Evolutionary conservation across 1,140 invertebrate species (phyloP).

Genomic region (Nephila pilipes): DNA sequence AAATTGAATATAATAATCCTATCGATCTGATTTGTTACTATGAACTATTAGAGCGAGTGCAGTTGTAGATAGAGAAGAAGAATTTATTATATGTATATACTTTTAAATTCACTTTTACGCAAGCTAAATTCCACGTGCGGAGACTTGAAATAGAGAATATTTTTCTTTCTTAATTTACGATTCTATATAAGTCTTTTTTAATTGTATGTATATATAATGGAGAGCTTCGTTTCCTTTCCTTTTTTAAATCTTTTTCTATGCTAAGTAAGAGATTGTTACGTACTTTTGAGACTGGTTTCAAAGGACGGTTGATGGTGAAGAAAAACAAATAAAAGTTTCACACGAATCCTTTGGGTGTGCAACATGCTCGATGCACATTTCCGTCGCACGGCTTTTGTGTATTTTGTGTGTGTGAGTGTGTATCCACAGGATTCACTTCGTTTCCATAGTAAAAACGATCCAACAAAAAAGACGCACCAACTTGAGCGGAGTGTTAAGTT

Average conservation of each 20-base stretch:
- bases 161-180: neutral
- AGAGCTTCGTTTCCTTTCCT: conserved; percentile 9
- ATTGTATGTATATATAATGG: neutral
- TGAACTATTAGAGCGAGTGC: conserved; percentile 24
- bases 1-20: conserved; percentile 9
- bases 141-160: conserved; percentile 16
- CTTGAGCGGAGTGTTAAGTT: conserved; percentile 51
- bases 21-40: neutral
- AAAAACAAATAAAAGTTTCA: conserved; percentile 43
- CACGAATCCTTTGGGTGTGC: conserved; percentile 33
- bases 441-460: conserved; percentile 11
- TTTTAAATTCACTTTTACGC: conserved; percentile 15
- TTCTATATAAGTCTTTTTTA: neutral
- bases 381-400: neutral
- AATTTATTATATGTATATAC: neutral
- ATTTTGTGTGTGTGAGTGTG: too few relatives aligned
- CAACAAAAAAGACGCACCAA: conserved; percentile 38
- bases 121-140: conserved; percentile 18
- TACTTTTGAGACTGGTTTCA: conserved; percentile 51
- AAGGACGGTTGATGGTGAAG: conserved; percentile 54
- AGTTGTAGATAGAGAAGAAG: neutral
- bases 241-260: neutral
- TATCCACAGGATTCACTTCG: conserved; percentile 37
- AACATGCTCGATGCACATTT: neutral
- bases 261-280: conserved; percentile 62